Base-by-base conservation (phyloP, 2,888 invertebrate species). In the Erynnis tages region DNA sequence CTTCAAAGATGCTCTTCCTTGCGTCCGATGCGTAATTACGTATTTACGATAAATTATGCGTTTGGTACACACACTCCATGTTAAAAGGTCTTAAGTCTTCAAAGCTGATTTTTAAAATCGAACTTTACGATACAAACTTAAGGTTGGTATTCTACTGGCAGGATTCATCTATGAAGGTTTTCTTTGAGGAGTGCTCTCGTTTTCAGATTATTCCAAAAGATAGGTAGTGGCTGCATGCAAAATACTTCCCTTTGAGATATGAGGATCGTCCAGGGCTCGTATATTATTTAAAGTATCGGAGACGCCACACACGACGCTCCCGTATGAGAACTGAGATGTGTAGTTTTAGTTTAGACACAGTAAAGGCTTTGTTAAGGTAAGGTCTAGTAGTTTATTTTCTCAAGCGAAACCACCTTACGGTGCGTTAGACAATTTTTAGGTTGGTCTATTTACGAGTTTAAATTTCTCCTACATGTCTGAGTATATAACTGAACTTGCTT, bases 171-270 rank as follows among this genome's bases (percentile, higher is more conserved):
- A 11, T 30, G 5, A 27, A 41, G 35, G 27, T 11, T 14, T 29
- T 29, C 21, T 19, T 41, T 32, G n/a, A 8, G 34, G 16, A 54
- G 41, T 76, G 80, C 79, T 82, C 80, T 71, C 75, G 72, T 86
- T 86, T 82, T 62, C 70, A 80, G 88, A 88, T 87, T 79, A 78
- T 80, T 79, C 76, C 75, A 77, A 79, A 82, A 86, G 87, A 87
- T 87, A 82, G 76, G 74, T 82, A 72, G 79, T 76, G 68, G 77
- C 72, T 71, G 81, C 81, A 88, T 87, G 87, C 84, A 84, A 84
- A 88, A 82, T 79, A 84, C 85, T 88, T 87, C 85, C 86, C 75
- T 75, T 78, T 77, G 79, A 83, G 87, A 86, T 88, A 85, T 86
- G 85, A 77, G 76, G 75, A 79, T 78, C 79, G 80, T 80, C 79